Evolutionary conservation across 1,140 invertebrate genomes (phyloP).

Genomic region (Drosophila asahinai): DNA sequence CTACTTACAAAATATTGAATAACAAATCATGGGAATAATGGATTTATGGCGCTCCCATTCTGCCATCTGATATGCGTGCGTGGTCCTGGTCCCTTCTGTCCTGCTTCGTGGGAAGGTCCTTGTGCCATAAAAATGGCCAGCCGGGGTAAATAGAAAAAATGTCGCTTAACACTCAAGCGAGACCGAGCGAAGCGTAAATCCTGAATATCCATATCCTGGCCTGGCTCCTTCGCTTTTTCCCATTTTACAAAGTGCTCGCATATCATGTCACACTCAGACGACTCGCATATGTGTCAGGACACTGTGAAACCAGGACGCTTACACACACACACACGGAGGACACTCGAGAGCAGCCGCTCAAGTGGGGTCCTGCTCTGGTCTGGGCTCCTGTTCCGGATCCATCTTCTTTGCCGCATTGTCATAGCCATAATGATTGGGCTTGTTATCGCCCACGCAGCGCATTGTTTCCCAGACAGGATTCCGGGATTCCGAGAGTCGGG

Average conservation of each 20-base stretch:
- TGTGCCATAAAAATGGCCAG: constrained; percentile 67
- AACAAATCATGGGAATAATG: constrained; percentile 84
- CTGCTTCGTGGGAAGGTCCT: background rate
- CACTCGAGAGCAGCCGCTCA: constrained; percentile 56
- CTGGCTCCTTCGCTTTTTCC: constrained; percentile 55
- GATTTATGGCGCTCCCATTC: constrained; percentile 73
- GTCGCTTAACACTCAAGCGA: constrained; percentile 57
- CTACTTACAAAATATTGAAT: constrained; percentile 85
- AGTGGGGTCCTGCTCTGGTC: constrained; percentile 42
- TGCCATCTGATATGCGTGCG: constrained; percentile 68
- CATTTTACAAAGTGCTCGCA: constrained; percentile 84
- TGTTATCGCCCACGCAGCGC: constrained; percentile 75
- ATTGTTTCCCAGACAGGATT: constrained; percentile 63
- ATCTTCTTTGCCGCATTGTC: constrained; percentile 53
- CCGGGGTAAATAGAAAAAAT: constrained; percentile 69
- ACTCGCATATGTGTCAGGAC: constrained; percentile 78
- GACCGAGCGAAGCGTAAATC: constrained; percentile 63
- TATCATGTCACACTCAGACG: constrained; percentile 84
- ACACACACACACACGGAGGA: constrained; percentile 24
- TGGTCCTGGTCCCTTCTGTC: constrained; percentile 46
- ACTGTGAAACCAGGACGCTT: constrained; percentile 44
- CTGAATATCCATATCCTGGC: constrained; percentile 70
- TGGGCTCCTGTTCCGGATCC: constrained; percentile 23
- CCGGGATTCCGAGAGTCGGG: constrained; percentile 19
- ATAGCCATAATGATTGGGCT: constrained; percentile 80